phyloP scores from a whole-genome alignment of 2,113 vertebrate genomes.

The Strigops habroptila region DNA sequence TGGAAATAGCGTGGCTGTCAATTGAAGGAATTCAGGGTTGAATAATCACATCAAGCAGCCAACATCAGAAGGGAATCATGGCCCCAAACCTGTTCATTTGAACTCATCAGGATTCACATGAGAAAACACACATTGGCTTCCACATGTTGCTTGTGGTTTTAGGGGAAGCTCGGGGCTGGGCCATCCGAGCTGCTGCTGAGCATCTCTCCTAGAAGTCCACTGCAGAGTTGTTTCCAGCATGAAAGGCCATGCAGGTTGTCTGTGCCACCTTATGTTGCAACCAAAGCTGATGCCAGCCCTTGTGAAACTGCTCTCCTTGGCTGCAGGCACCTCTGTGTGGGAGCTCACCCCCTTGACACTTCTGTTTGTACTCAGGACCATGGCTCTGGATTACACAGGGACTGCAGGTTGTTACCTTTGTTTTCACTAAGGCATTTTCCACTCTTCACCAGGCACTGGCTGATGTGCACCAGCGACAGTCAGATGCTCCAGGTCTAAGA shows the following conservation, averaged over 20 bases:
- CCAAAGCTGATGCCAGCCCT: background rate
- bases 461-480: accelerated
- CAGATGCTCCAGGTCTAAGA: background rate
- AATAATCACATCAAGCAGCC: background rate
- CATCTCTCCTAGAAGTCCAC: accelerated
- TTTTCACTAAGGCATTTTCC: background rate
- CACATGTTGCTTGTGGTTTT: background rate
- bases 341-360: background rate
- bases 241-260: accelerated
- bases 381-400: background rate
- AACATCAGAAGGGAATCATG: background rate
- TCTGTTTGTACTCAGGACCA: background rate
- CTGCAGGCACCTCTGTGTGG: background rate
- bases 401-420: background rate
- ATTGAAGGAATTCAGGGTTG: conserved; percentile 35
- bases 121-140: background rate
- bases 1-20: conserved; percentile 22
- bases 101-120: background rate
- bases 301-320: background rate
- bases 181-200: background rate
- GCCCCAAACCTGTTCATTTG: conserved; percentile 3
- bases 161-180: background rate
- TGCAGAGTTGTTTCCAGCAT: accelerated
- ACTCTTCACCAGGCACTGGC: background rate
- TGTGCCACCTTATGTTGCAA: background rate